phyloP scores from a whole-genome alignment of 2,888 invertebrate species.

The Antheraea yamamai region DNA sequence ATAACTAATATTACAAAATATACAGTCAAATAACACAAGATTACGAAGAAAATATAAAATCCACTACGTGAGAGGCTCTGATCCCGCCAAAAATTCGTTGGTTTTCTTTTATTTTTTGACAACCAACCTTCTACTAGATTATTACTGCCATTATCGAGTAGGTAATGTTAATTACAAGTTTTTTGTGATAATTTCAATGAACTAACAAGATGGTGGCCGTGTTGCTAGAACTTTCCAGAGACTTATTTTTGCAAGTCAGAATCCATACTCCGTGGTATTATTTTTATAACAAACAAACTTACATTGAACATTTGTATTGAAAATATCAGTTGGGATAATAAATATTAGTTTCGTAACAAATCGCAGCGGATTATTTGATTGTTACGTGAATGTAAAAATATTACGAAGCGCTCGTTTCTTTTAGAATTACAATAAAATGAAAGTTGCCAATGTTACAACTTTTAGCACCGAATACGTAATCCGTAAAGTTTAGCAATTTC shows the following conservation, averaged over 20 bases:
- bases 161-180: too few species aligned
- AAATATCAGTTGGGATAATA: background rate
- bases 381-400: background rate
- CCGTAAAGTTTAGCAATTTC: slow-evolving; percentile 7
- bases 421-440: slow-evolving; percentile 3
- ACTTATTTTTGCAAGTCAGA: too few species aligned
- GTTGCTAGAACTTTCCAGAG: too few species aligned
- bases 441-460: slow-evolving; percentile 1
- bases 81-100: background rate
- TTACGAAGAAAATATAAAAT: background rate
- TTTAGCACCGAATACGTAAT: slow-evolving; percentile 6
- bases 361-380: background rate
- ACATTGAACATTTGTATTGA: too few species aligned
- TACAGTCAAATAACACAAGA: too few species aligned
- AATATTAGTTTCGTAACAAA: background rate
- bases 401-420: background rate
- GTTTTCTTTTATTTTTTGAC: background rate
- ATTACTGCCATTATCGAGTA: too few species aligned
- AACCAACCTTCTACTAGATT: background rate
- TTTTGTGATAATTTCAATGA: too few species aligned
- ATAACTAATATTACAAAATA: too few species aligned
- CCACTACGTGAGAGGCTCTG: background rate
- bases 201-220: too few species aligned
- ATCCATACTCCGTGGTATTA: too few species aligned
- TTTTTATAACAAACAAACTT: too few species aligned